These are phyloP conservation scores for Aix galericulata DNA, from an alignment of 2,113 vertebrate genomes.

Conservation along the genomic window DNA sequence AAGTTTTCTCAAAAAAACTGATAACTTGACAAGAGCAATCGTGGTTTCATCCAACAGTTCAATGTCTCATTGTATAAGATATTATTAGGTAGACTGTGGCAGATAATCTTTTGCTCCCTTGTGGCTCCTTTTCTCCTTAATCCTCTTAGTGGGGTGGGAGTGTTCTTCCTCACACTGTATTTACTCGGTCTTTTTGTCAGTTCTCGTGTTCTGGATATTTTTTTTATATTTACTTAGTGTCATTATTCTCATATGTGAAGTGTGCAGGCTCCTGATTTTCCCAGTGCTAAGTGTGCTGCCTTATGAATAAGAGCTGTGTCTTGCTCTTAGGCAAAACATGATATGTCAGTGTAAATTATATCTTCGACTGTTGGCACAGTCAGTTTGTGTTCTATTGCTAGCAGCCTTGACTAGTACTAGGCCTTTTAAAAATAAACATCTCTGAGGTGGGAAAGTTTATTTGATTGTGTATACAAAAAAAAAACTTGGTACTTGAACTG, in stretches of 20 bases:
- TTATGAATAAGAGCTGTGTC: neutral
- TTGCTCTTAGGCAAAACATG: neutral
- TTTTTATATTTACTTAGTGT: neutral
- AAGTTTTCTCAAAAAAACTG: neutral
- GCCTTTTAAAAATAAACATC: constrained; percentile 8
- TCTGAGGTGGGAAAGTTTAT: neutral
- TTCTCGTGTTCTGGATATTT: neutral
- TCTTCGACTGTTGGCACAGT: neutral
- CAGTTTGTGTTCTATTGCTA: neutral
- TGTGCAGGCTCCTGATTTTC: neutral
- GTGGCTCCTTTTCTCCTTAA: neutral
- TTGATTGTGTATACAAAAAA: neutral
- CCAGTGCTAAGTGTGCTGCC: neutral
- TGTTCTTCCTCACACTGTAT: neutral
- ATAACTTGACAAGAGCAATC: neutral
- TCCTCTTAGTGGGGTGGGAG: rapidly evolving
- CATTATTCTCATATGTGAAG: neutral
- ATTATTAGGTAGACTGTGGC: neutral
- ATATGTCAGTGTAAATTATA: constrained; percentile 9
- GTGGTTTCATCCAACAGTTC: neutral
- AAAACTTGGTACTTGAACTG: neutral
- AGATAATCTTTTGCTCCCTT: neutral
- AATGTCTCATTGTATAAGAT: neutral
- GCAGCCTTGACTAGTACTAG: neutral
- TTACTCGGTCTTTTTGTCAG: neutral